Conservation (phyloP, 2,797 vertebrate genomes). For the Pitangus sulphuratus region DNA sequence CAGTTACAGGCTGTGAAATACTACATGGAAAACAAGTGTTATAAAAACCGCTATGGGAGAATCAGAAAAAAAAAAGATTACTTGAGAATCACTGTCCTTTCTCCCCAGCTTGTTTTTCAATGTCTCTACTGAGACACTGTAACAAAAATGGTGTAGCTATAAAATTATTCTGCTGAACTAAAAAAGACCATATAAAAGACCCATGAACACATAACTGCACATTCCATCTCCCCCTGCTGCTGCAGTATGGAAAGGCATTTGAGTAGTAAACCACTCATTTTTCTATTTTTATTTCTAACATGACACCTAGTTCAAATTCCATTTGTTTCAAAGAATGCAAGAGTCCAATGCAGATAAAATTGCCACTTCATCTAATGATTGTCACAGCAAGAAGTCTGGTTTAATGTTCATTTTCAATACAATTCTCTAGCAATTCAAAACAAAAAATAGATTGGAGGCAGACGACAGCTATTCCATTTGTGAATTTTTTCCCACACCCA, state of each 20-base stretch:
- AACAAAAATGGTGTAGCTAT: background rate
- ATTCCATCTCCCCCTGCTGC: slow-evolving; percentile 10
- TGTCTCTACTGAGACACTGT: background rate
- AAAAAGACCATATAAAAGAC: background rate
- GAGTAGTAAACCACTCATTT: background rate
- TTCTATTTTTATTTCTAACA: background rate
- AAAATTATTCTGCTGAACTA: background rate
- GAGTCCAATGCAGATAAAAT: background rate
- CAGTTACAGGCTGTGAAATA: background rate
- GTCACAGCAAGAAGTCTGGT: background rate
- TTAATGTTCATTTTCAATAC: background rate
- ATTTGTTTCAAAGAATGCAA: background rate
- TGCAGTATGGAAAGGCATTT: background rate
- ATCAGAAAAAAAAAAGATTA: background rate
- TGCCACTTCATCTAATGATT: background rate
- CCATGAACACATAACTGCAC: background rate
- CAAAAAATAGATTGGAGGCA: background rate
- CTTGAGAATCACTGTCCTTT: background rate
- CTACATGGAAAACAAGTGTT: background rate
- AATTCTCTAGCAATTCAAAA: background rate
- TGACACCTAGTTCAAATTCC: background rate
- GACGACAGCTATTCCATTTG: background rate
- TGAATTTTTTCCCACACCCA: background rate
- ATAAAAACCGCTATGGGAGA: background rate
- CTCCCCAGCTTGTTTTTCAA: background rate